A percentile compares a stretch with the other conserved stretches of the same genome.
Conservation (phyloP, 2,888 invertebrate genomes). For the Electrophaes corylata region DNA sequence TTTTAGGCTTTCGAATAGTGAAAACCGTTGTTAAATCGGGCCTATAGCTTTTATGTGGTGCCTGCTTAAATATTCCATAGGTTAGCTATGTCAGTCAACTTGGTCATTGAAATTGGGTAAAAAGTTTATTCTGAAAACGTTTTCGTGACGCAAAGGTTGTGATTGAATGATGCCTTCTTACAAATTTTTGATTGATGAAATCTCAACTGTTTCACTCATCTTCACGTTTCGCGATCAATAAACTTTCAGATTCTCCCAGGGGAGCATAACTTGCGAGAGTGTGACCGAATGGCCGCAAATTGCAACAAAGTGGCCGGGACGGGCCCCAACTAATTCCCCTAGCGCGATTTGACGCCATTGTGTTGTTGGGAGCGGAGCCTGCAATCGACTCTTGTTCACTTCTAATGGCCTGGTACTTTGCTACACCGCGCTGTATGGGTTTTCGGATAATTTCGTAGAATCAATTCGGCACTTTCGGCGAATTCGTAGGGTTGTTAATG, state of each 20-base stretch:
- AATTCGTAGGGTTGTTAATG: constrained; percentile 3
- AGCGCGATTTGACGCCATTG: constrained; percentile 63
- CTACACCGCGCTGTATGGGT: constrained; percentile 29
- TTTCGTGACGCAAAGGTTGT: background rate
- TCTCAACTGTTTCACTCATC: constrained; percentile 13
- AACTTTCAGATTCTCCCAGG: constrained; percentile 31
- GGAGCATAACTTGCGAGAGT: constrained; percentile 32
- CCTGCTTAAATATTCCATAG: background rate
- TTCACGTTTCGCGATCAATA: constrained; percentile 21
- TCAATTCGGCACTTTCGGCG: constrained; percentile 5
- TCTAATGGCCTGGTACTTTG: constrained; percentile 44
- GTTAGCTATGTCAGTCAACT: background rate
- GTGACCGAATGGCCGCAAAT: constrained; percentile 63
- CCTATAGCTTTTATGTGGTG: background rate
- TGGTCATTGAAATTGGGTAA: background rate
- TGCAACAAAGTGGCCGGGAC: constrained; percentile 65
- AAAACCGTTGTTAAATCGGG: constrained; percentile 2
- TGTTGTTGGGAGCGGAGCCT: constrained; percentile 49
- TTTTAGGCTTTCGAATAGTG: constrained; percentile 1
- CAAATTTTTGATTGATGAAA: constrained; percentile 7
- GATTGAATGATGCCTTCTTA: constrained; percentile 9
- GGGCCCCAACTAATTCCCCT: constrained; percentile 58
- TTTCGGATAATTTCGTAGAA: constrained; percentile 32
- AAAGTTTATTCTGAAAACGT: too few relatives aligned
- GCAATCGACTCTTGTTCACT: constrained; percentile 50